Conservation (phyloP, 2,797 vertebrate genomes). For the Phaenicophaeus curvirostris region DNA sequence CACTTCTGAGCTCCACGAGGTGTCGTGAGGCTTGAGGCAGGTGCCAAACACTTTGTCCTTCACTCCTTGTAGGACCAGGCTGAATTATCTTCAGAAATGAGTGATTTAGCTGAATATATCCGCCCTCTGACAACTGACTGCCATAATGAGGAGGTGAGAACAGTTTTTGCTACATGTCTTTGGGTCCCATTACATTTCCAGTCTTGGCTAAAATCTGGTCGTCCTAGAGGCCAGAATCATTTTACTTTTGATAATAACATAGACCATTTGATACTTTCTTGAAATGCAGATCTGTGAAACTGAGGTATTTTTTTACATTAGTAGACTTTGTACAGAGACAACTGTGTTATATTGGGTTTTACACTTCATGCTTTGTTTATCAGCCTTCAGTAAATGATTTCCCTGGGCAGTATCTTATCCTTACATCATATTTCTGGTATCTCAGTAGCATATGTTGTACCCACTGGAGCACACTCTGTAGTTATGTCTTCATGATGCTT, state of each 20-base stretch:
- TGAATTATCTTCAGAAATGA: not conserved
- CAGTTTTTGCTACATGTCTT: not conserved
- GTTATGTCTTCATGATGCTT: constrained; percentile 62
- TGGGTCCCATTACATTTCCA: not conserved
- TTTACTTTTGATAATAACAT: not conserved
- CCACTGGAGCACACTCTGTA: constrained; percentile 15
- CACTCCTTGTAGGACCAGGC: not conserved
- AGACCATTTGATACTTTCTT: not conserved
- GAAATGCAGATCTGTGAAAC: not conserved
- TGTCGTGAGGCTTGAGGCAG: not conserved
- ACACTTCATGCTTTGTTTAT: constrained; percentile 57
- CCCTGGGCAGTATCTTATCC: constrained; percentile 63
- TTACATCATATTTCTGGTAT: constrained; percentile 55
- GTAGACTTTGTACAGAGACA: not conserved
- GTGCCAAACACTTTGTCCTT: not conserved
- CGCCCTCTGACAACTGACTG: not conserved
- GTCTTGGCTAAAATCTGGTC: not conserved
- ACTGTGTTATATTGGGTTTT: not conserved
- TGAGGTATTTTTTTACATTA: not conserved
- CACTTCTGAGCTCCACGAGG: not conserved
- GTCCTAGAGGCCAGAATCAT: not conserved
- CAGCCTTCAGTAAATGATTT: constrained; percentile 59
- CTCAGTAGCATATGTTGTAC: constrained; percentile 41
- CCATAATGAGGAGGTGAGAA: not conserved
- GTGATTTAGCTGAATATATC: not conserved